phyloP scores from a whole-genome alignment of 2,797 vertebrate species.

The Mormyrops boulengeri region DNA sequence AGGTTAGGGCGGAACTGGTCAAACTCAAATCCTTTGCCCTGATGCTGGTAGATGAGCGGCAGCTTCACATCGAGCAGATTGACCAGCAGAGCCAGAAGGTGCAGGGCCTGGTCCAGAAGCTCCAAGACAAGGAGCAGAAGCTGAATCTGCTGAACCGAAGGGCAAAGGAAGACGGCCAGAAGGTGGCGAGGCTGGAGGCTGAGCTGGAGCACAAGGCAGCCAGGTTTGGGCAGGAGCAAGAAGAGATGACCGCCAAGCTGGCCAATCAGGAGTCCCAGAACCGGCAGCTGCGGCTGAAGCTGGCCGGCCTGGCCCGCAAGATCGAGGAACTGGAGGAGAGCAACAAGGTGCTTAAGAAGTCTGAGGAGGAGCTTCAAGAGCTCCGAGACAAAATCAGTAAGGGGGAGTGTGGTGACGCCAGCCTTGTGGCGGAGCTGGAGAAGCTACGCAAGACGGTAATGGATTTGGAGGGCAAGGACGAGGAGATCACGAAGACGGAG shows the following conservation, averaged over 20 bases:
- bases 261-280: constrained; percentile 76
- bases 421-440: constrained; percentile 85
- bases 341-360: constrained; percentile 76
- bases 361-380: constrained; percentile 85
- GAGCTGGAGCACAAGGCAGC: constrained; percentile 80
- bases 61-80: constrained; percentile 93
- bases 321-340: constrained; percentile 85
- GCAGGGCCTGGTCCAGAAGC: constrained; percentile 80
- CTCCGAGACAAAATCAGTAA: constrained; percentile 82
- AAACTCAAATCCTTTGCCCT: constrained; percentile 95
- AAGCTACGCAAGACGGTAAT: constrained; percentile 82
- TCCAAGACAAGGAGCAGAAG: constrained; percentile 80
- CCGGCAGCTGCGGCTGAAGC: constrained; percentile 75
- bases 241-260: constrained; percentile 84
- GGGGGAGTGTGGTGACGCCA: constrained; percentile 86
- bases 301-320: constrained; percentile 71
- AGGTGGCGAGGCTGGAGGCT: constrained; percentile 73
- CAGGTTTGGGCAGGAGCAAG: constrained; percentile 79
- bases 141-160: constrained; percentile 66
- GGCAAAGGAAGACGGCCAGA: constrained; percentile 78
- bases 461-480: constrained; percentile 96
- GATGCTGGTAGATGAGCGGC: constrained; percentile 95
- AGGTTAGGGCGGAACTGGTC: constrained; percentile 84
- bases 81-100: constrained; percentile 84
- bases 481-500: constrained; percentile 91